Conservation (phyloP, 1,140 invertebrate genomes). For the Polypedilum vanderplanki region DNA sequence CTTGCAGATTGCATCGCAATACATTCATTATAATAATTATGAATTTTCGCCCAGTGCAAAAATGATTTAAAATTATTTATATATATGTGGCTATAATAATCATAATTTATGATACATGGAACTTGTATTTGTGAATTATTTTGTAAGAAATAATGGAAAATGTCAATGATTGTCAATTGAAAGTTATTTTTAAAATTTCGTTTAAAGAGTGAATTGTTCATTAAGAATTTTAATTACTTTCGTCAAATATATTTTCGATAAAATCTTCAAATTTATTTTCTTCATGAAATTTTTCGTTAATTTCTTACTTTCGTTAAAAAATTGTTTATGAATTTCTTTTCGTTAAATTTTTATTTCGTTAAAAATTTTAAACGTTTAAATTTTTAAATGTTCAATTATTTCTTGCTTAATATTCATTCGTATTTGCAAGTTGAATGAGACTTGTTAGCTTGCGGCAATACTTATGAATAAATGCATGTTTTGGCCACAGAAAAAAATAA, state of each 20-base stretch:
- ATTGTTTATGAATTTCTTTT: too few relatives aligned
- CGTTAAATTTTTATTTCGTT: too few relatives aligned
- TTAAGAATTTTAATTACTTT: too few relatives aligned
- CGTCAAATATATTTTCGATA: too few relatives aligned
- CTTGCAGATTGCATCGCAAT: not conserved
- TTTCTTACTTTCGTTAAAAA: too few relatives aligned
- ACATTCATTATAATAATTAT: constrained; percentile 20
- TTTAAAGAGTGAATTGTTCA: too few relatives aligned
- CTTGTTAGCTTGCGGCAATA: not conserved
- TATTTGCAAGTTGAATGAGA: not conserved
- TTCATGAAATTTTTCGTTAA: too few relatives aligned
- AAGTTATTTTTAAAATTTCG: too few relatives aligned
- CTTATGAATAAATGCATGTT: constrained; percentile 14
- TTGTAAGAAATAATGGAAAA: too few relatives aligned
- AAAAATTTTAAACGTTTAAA: not conserved
- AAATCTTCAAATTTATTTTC: too few relatives aligned
- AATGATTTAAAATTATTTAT: not conserved
- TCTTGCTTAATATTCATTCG: not conserved
- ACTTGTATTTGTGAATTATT: too few relatives aligned
- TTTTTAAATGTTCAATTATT: not conserved
- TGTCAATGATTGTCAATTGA: too few relatives aligned
- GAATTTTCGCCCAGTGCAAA: constrained; percentile 10
- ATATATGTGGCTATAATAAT: not conserved
- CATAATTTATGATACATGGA: constrained; percentile 19
- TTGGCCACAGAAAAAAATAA: not conserved